These are phyloP conservation scores for Carduelis carduelis DNA, from an alignment of 2,797 vertebrate genomes.

Conservation along the genomic window DNA sequence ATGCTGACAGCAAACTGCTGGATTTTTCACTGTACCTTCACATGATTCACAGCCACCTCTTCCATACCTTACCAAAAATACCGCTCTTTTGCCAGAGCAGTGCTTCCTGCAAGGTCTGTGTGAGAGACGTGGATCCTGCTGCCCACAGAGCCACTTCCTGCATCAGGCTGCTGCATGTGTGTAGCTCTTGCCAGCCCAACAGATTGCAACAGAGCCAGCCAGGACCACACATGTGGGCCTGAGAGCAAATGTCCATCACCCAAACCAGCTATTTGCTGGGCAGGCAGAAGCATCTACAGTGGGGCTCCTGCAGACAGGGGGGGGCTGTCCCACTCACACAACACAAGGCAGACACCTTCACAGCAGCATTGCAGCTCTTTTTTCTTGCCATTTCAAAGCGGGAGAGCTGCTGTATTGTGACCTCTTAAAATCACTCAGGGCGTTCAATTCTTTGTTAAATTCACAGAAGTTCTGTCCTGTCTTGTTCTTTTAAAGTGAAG, in stretches of 20 bases:
- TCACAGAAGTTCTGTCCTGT: neutral
- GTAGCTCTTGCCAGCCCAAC: neutral
- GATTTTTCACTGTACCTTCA: neutral
- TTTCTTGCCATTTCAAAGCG: neutral
- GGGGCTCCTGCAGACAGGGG: neutral
- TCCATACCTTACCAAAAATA: neutral
- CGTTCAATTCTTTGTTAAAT: neutral
- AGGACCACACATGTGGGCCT: rapidly evolving
- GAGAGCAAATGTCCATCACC: rapidly evolving
- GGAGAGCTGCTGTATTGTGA: neutral
- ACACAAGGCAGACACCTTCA: rapidly evolving
- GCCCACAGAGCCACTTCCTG: slow-evolving; percentile 22
- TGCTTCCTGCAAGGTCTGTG: neutral
- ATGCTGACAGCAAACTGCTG: neutral
- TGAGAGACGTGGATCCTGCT: neutral
- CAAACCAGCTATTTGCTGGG: neutral
- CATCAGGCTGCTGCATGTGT: rapidly evolving
- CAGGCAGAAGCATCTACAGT: neutral
- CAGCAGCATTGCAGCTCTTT: neutral
- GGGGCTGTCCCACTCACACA: neutral
- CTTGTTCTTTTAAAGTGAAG: neutral
- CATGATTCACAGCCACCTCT: neutral
- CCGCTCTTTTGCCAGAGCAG: rapidly evolving
- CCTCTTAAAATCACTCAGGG: neutral
- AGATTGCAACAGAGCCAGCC: neutral